These are phyloP conservation scores for Drosophila paulistorum DNA, from an alignment of 1,140 invertebrate species.

Conservation along the genomic window DNA sequence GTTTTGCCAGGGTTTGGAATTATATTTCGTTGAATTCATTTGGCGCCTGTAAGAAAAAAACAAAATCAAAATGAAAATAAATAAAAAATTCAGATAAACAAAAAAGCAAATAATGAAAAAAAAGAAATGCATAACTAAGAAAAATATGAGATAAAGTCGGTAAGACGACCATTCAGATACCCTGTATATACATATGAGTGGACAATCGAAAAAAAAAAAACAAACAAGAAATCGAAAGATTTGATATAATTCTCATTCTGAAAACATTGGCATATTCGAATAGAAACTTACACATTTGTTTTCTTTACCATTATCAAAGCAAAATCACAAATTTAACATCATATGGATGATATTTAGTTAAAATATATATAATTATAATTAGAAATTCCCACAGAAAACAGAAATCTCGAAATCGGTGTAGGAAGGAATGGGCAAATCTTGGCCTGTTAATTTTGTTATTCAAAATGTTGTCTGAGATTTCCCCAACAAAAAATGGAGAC, in stretches of 20 bases:
- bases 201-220: too few species aligned
- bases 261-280: too few species aligned
- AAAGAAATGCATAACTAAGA: neutral
- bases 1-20: slow-evolving; percentile 40
- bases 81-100: slow-evolving; percentile 54
- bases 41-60: slow-evolving; percentile 54
- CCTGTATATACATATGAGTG: too few species aligned
- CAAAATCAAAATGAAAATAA: slow-evolving; percentile 41
- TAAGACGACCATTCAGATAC: neutral
- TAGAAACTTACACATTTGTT: too few species aligned
- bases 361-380: too few species aligned
- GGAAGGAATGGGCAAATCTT: slow-evolving; percentile 7
- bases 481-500: slow-evolving; percentile 58
- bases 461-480: slow-evolving; percentile 69
- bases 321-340: too few species aligned
- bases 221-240: too few species aligned
- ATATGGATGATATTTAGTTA: too few species aligned
- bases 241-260: too few species aligned
- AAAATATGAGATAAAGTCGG: neutral
- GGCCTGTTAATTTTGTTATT: slow-evolving; percentile 82
- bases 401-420: slow-evolving; percentile 45
- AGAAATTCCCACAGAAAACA: neutral
- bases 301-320: too few species aligned
- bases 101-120: slow-evolving; percentile 20
- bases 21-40: slow-evolving; percentile 42